These are phyloP conservation scores for Drosophila lacertosa DNA, from an alignment of 1,140 invertebrate species.

Conservation along the genomic window DNA sequence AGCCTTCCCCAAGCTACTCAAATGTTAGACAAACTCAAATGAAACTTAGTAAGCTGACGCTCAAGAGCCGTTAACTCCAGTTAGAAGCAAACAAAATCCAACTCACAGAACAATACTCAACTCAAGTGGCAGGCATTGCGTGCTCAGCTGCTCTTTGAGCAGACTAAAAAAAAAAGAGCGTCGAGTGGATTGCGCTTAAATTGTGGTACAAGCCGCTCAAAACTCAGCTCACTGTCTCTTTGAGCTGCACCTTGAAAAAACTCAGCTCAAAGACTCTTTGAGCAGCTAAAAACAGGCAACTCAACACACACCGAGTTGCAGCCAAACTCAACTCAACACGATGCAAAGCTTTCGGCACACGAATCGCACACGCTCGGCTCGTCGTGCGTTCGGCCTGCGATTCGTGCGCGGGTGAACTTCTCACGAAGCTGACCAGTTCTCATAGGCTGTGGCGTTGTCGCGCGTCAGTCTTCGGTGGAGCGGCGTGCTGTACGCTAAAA, in stretches of 20 bases:
- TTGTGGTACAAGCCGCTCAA: not conserved
- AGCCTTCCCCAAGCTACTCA: not conserved
- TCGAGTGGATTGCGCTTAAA: not conserved
- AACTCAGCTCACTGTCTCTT: slow-evolving; percentile 6
- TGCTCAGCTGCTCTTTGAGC: slow-evolving; percentile 1
- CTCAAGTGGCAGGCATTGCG: not conserved
- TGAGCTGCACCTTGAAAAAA: not conserved
- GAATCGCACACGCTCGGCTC: slow-evolving; percentile 3
- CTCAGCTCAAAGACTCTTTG: not conserved
- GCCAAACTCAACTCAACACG: slow-evolving; percentile 3
- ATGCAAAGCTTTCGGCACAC: slow-evolving; percentile 12
- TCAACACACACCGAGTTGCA: not conserved
- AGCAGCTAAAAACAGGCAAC: not conserved
- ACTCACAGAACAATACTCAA: not conserved
- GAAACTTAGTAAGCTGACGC: not conserved
- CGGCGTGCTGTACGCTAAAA: slow-evolving; percentile 62
- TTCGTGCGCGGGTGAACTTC: slow-evolving; percentile 48
- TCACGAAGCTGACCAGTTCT: slow-evolving; percentile 22
- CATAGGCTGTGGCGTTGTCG: slow-evolving; percentile 7
- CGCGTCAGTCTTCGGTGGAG: slow-evolving; percentile 64
- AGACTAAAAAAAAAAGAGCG: too few species aligned
- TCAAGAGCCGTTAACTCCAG: not conserved
- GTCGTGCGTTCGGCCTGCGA: not conserved
- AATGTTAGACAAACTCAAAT: not conserved
- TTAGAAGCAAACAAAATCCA: not conserved